Conservation (phyloP, 2,797 vertebrate genomes). For the Chromobotia macracanthus region DNA sequence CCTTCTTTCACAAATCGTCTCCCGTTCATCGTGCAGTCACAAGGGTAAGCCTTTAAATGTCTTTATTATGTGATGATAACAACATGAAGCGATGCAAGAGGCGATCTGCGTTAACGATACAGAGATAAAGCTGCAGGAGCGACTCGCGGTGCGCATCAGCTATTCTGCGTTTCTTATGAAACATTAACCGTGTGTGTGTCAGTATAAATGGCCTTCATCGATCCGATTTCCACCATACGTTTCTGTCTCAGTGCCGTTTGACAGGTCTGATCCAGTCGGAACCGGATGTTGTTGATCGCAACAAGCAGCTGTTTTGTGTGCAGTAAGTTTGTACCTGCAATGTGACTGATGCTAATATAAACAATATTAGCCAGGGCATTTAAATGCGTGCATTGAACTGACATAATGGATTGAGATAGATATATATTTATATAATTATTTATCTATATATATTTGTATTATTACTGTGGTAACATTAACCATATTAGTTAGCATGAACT, state of each 20-base stretch:
- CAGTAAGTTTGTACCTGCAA: background rate
- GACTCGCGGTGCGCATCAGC: background rate
- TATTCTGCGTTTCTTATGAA: background rate
- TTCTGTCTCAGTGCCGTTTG: conserved; percentile 25
- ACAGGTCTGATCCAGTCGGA: conserved; percentile 63
- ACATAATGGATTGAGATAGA: too few relatives aligned
- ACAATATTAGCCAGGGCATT: background rate
- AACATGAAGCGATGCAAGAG: too few relatives aligned
- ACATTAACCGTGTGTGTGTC: background rate
- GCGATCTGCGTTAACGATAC: too few relatives aligned
- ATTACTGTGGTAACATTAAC: too few relatives aligned
- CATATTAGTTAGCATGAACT: too few relatives aligned
- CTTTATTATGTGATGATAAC: too few relatives aligned
- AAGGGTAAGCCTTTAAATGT: conserved; percentile 23
- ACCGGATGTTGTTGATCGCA: conserved; percentile 53
- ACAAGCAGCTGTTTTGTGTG: conserved; percentile 1
- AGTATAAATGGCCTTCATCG: conserved; percentile 21
- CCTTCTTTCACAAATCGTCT: background rate
- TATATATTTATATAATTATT: too few relatives aligned
- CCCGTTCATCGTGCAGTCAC: background rate
- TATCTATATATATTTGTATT: too few relatives aligned
- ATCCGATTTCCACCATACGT: background rate
- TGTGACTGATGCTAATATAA: background rate
- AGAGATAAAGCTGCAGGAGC: background rate
- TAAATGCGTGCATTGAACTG: background rate